These are phyloP conservation scores for Vicugna pacos DNA, from an alignment of 2,113 vertebrate species.

Conservation along the genomic window DNA sequence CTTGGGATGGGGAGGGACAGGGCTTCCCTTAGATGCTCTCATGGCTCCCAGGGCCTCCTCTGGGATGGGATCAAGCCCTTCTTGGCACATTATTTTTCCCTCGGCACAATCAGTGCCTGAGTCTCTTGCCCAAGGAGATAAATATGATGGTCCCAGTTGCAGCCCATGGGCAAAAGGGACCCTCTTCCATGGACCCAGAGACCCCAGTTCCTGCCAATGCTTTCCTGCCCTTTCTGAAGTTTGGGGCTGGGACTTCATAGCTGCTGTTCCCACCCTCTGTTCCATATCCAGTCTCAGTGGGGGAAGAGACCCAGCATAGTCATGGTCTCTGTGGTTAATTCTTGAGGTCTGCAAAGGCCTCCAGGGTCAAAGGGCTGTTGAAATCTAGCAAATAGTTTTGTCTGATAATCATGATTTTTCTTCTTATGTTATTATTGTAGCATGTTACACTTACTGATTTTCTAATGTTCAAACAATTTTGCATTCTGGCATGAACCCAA, in stretches of 20 bases:
- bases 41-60: background rate
- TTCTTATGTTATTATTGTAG: background rate
- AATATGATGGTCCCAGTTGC: background rate
- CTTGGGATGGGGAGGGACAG: background rate
- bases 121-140: background rate
- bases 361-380: background rate
- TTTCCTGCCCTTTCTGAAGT: background rate
- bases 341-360: background rate
- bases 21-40: background rate
- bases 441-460: background rate
- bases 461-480: background rate
- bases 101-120: background rate
- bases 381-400: background rate
- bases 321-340: background rate
- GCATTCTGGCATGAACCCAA: no score
- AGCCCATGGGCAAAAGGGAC: accelerated
- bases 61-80: accelerated
- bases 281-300: background rate
- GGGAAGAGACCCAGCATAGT: background rate
- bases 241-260: background rate
- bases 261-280: accelerated
- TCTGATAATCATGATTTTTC: background rate
- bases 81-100: no score
- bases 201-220: background rate
- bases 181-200: background rate